Percentiles rank a stretch among this genome's conserved stretches.
Evolutionary conservation across 2,888 invertebrate species (phyloP).

Genomic region (Cantharis lateralis): DNA sequence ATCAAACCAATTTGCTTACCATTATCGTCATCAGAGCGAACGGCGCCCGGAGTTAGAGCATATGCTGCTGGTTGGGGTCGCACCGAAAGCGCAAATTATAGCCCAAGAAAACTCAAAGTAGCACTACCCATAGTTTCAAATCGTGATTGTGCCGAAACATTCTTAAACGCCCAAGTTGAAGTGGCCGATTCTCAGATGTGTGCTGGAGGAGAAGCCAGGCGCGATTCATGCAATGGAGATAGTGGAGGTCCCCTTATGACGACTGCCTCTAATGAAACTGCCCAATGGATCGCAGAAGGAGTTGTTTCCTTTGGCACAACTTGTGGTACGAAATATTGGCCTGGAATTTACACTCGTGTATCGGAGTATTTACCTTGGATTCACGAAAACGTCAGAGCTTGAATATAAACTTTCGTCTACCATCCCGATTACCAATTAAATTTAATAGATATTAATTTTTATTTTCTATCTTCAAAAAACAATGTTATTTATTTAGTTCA

Average conservation of each 20-base stretch:
- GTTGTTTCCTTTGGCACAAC: not conserved
- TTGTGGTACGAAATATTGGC: not conserved
- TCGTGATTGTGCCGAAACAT: slow-evolving; percentile 45
- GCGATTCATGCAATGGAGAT: slow-evolving; percentile 12
- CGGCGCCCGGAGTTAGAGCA: slow-evolving; percentile 30
- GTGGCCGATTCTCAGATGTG: slow-evolving; percentile 6
- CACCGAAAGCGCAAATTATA: slow-evolving; percentile 12
- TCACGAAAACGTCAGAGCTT: not conserved
- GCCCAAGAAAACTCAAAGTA: slow-evolving; percentile 13
- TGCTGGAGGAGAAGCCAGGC: slow-evolving; percentile 48
- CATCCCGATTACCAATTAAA: not conserved
- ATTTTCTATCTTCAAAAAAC: too few species aligned
- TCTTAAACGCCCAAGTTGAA: not conserved
- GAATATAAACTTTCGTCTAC: not conserved
- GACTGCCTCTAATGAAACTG: not conserved
- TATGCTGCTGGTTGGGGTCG: slow-evolving; percentile 6
- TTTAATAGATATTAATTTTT: too few species aligned
- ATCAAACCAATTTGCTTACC: not conserved
- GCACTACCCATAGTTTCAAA: slow-evolving; percentile 1
- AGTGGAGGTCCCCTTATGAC: slow-evolving; percentile 11
- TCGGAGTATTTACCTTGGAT: not conserved
- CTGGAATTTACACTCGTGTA: not conserved
- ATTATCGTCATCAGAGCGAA: not conserved
- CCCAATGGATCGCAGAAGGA: not conserved
- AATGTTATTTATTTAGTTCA: not conserved